phyloP scores from a whole-genome alignment of 2,888 invertebrate genomes.

The Pyrrhosoma nymphula region DNA sequence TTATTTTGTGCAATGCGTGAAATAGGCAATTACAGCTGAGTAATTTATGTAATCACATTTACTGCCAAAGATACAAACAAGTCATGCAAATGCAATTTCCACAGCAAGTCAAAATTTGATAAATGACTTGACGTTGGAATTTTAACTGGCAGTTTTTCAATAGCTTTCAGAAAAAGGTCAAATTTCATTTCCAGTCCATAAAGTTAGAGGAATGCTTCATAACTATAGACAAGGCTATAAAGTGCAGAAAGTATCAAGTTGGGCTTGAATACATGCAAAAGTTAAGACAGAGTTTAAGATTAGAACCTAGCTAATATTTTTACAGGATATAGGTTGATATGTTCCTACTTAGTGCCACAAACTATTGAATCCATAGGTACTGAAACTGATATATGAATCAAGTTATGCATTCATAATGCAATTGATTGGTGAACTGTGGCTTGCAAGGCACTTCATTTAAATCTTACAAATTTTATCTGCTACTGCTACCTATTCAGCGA shows the following conservation, averaged over 20 bases:
- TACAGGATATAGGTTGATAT: neutral
- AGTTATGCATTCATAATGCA: too few species aligned
- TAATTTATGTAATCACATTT: neutral
- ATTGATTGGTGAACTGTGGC: too few species aligned
- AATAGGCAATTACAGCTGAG: constrained; percentile 33
- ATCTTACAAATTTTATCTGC: neutral
- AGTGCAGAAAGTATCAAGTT: constrained; percentile 23
- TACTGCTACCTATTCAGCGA: neutral
- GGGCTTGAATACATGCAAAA: constrained; percentile 47
- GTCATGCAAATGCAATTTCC: constrained; percentile 45
- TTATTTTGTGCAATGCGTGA: constrained; percentile 51
- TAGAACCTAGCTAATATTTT: neutral
- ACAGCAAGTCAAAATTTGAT: constrained; percentile 2
- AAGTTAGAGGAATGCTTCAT: neutral
- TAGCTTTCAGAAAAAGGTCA: neutral
- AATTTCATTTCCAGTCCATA: constrained; percentile 10
- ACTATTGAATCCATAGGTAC: neutral
- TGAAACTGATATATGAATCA: too few species aligned
- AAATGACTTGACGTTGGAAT: neutral
- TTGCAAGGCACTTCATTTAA: too few species aligned
- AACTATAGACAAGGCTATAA: constrained; percentile 1
- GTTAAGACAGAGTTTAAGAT: neutral
- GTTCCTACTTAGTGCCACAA: neutral
- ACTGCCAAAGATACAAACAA: constrained; percentile 40
- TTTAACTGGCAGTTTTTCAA: neutral